Base-by-base conservation (phyloP, 2,797 vertebrate genomes). In the Manis crassicaudata region DNA sequence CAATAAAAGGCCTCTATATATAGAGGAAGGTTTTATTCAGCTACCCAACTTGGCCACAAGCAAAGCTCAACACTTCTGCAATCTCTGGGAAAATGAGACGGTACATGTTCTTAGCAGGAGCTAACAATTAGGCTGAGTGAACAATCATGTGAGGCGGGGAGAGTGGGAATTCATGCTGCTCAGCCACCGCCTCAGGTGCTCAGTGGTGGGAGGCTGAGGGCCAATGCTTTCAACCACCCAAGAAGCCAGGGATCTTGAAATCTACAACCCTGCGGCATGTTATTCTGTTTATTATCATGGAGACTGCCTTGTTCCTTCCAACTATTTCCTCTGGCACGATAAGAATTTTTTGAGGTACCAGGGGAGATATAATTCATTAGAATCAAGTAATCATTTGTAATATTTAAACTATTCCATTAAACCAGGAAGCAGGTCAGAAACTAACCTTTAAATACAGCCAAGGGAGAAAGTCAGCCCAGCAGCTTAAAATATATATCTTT, bases 341-440 rank as follows among this genome's bases (percentile, higher is more conserved):
- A 96, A 97, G 97, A 96, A 96, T 97, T 97, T 97, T 96, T 94
- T 97, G 94, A 97, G 89, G 91, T 97, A 83, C 95, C 97, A 93
- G 89, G 96, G 95, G 97, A 98, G 96, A 96, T 95, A 95, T 96
- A 97, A 97, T 97, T 98, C 96, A 97, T 98, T 97, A 97, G 97
- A 98, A 96, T 95, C 96, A 94, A 97, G 97, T 96, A 97, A 96
- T 95, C 97, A 97, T 97, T 98, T 98, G 97, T 97, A 98, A 97
- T 97, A 97, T 97, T 98, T 97, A 97, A 98, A 96, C 96, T 96
- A 96, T 96, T 98, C 96, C 97, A 97, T 98, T 98, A 98, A 97
- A 92, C 91, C 92, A 94, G 96, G 97, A 97, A 97, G 87, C 96
- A 93, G 97, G 97, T 97, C 97, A 97, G 96, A 97, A 97, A 96